Evolutionary conservation across 2,113 vertebrate genomes (phyloP).

Genomic region (Acanthochromis polyacanthus): DNA sequence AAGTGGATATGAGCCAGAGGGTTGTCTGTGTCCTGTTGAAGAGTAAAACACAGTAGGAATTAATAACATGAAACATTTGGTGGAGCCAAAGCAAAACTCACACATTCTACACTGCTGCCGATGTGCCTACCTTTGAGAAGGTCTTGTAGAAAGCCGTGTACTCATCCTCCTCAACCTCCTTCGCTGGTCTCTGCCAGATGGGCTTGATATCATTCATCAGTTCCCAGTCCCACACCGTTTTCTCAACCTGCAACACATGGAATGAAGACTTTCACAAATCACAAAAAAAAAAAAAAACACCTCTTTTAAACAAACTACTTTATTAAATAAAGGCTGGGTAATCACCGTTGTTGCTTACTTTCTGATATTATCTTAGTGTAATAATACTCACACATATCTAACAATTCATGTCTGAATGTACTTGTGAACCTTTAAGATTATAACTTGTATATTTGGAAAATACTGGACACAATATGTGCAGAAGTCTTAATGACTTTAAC

Average conservation of each 20-base stretch:
- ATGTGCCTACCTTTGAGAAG: constrained; percentile 91
- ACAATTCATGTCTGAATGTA: no score
- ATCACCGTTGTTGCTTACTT: no score
- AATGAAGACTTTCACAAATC: not conserved
- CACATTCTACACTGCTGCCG: no score
- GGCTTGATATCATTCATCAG: constrained; percentile 99
- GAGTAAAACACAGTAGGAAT: not conserved
- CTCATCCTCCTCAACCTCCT: constrained; percentile 97
- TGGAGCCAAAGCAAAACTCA: not conserved
- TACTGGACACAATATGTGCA: no score
- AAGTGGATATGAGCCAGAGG: constrained; percentile 96
- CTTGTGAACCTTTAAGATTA: no score
- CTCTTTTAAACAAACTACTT: not conserved
- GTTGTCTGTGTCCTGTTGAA: constrained; percentile 91
- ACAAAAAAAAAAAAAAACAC: not conserved
- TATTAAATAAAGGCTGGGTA: no score
- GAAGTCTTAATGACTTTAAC: no score
- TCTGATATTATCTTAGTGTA: no score
- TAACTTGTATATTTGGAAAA: no score
- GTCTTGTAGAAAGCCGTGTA: constrained; percentile 99
- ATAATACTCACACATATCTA: no score
- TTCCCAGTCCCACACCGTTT: constrained; percentile 99
- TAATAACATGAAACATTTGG: not conserved
- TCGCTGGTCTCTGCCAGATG: constrained; percentile 97
- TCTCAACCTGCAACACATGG: constrained; percentile 89